Conservation (phyloP, 2,888 invertebrate species). For the Labia minor region DNA sequence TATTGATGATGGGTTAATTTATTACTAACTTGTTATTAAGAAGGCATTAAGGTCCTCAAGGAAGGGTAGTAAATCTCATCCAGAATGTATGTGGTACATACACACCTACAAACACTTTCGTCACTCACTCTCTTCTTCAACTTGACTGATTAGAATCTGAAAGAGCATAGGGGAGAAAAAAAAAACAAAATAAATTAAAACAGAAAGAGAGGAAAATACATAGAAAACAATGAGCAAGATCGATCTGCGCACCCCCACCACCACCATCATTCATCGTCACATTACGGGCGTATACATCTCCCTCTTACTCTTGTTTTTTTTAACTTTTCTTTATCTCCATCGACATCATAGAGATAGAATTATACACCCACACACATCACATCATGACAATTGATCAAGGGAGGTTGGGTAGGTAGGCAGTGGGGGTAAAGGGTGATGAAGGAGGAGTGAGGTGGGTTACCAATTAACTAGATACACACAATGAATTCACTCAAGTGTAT, state of each 20-base stretch:
- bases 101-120: too few relatives aligned
- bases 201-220: background rate
- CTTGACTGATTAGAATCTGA: background rate
- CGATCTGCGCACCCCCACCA: constrained; percentile 13
- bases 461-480: too few relatives aligned
- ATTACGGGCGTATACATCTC: background rate
- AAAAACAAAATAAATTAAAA: too few relatives aligned
- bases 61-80: too few relatives aligned
- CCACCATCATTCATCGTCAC: background rate
- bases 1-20: too few relatives aligned
- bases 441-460: too few relatives aligned
- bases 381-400: background rate
- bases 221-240: background rate
- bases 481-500: too few relatives aligned
- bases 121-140: background rate
- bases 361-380: background rate
- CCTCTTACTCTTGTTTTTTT: too few relatives aligned
- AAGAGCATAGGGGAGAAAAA: background rate
- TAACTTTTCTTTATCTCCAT: too few relatives aligned
- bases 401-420: background rate
- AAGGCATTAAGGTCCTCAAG: background rate
- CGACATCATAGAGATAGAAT: too few relatives aligned
- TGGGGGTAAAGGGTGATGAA: too few relatives aligned
- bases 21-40: background rate
- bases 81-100: too few relatives aligned